A percentile compares a stretch with the other conserved stretches of the same genome.
phyloP scores from a whole-genome alignment of 2,797 vertebrate genomes.

The Gambusia yucatana region DNA sequence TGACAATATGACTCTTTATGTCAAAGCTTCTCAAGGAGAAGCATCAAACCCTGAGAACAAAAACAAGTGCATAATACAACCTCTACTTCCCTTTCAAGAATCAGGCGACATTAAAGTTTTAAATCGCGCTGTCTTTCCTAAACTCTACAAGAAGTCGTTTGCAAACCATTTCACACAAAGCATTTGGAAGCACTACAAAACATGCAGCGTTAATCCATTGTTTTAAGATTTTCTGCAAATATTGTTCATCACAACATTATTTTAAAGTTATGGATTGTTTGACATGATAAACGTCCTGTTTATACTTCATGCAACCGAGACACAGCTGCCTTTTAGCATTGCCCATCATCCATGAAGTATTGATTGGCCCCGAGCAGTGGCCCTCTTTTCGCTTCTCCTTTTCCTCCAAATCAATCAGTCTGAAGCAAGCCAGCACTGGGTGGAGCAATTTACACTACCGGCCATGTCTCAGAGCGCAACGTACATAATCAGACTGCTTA shows the following conservation, averaged over 20 bases:
- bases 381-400: constrained; percentile 37
- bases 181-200: constrained; percentile 46
- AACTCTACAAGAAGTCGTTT: constrained; percentile 43
- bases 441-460: constrained; percentile 58
- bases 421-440: constrained; percentile 32
- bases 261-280: constrained; percentile 44
- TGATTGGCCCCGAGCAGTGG: constrained; percentile 27
- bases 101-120: constrained; percentile 24
- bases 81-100: constrained; percentile 29
- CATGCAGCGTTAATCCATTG: constrained; percentile 33
- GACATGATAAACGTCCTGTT: constrained; percentile 52
- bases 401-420: constrained; percentile 58
- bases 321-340: constrained; percentile 40
- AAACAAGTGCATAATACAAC: no score
- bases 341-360: constrained; percentile 51
- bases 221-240: constrained; percentile 25
- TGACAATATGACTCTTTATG: constrained; percentile 15
- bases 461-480: constrained; percentile 61
- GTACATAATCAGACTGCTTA: constrained; percentile 59
- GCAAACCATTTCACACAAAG: constrained; percentile 44
- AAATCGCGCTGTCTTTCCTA: constrained; percentile 35
- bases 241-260: constrained; percentile 47
- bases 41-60: constrained; percentile 34
- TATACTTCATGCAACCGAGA: constrained; percentile 44
- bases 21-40: constrained; percentile 20